A percentile compares a stretch with the other conserved stretches of the same genome.
phyloP scores from a whole-genome alignment of 2,888 invertebrate genomes.

The Sycophila texana region DNA sequence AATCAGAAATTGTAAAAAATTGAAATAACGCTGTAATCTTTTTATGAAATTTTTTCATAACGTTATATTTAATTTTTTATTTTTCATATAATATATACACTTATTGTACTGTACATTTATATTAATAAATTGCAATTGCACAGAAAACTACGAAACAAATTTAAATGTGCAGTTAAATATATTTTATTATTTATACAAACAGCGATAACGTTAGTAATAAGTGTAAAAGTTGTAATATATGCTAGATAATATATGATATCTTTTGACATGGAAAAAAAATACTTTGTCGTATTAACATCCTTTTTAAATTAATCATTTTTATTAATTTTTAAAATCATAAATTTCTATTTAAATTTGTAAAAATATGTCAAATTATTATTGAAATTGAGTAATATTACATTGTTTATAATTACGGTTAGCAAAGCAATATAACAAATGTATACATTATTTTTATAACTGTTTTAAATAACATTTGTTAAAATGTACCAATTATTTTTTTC shows the following conservation, averaged over 20 bases:
- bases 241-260: conserved; percentile 38
- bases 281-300: no score
- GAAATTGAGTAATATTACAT: neutral
- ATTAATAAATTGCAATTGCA: conserved; percentile 44
- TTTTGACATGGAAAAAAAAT: neutral
- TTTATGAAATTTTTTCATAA: conserved; percentile 25
- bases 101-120: conserved; percentile 46
- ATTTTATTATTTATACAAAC: conserved; percentile 52
- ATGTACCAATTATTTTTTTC: neutral
- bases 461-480: no score
- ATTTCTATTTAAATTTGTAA: neutral
- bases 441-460: no score
- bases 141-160: conserved; percentile 20
- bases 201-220: conserved; percentile 28
- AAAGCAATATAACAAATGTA: no score
- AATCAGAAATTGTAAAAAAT: conserved; percentile 8
- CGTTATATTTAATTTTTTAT: conserved; percentile 49
- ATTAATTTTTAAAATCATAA: no score
- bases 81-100: conserved; percentile 45
- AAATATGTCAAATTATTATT: neutral
- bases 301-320: no score
- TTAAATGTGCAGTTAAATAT: conserved; percentile 36
- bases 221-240: conserved; percentile 47
- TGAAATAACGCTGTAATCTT: conserved; percentile 17
- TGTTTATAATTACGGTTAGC: no score